Base-by-base conservation (phyloP, 2,797 vertebrate species). In the Lagodon rhomboides region DNA sequence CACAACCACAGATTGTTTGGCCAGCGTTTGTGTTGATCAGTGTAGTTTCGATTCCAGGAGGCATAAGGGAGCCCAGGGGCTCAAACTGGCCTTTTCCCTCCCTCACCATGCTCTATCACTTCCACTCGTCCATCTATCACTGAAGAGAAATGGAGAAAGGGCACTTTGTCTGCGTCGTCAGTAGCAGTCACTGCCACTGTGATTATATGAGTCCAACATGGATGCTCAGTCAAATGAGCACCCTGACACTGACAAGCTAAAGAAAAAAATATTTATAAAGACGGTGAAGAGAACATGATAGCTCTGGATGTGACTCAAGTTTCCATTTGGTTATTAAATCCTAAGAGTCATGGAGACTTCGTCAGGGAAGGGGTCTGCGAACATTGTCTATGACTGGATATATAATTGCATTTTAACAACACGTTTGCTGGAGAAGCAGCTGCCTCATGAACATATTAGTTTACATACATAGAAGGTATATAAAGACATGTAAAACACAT, bases 11-110 rank as follows among this genome's bases (percentile, higher is more conserved):
- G 12, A 82, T 51, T n/a, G 53, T 88, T 70, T 82, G 62, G 79
- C 80, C 38, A 22, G 25, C 58, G 60, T 64, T 83, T 71, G 58
- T 73, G 62, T 73, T 74, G 68, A 82, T 85, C 77, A 67, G 70
- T 75, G 50, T 8, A 63, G 75, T 77, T 91, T 53, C 17, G 55
- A 79, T 85, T 87, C 75, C 51, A 23, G 43, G 60, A 81, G 72
- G 65, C 70, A 80, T 65, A 23, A 66, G 41, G 64, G 50, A 84
- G 71, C 82, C 91, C 75, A 70, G 68, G 72, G 91, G 91, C 87
- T 76, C 56, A 49, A 70, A 81, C 68, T 87, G 84, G 73, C 86
- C 82, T 90, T 91, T 86, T 73, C 53, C 55, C 65, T 70, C 71
- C 71, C 74, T 63, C 65, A 55, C 51, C 43, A 22, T 63, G 38